Conservation (phyloP, 2,888 invertebrate species). For the Euplexia lucipara region DNA sequence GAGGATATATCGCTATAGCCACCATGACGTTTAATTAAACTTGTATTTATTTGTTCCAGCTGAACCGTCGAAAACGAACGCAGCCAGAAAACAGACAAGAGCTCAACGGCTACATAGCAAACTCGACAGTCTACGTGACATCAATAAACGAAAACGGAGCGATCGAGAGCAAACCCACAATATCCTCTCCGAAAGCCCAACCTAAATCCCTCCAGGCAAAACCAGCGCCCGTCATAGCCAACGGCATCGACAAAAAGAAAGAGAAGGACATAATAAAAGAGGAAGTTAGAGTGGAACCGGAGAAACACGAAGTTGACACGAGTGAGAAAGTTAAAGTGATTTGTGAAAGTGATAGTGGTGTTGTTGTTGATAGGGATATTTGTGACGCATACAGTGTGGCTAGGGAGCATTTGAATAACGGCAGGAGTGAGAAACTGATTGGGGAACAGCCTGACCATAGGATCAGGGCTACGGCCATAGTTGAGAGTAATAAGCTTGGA, state of each 20-base stretch:
- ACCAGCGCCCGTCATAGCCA: constrained; percentile 86
- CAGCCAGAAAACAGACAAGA: constrained; percentile 91
- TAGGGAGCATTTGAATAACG: constrained; percentile 91
- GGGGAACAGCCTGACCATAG: constrained; percentile 92
- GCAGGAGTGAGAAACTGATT: constrained; percentile 94
- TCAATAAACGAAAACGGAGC: constrained; percentile 92
- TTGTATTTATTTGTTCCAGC: constrained; percentile 83
- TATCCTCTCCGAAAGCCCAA: constrained; percentile 86
- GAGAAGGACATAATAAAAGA: constrained; percentile 71
- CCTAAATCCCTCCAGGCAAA: constrained; percentile 87
- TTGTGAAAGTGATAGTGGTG: constrained; percentile 78
- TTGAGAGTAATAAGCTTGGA: constrained; percentile 91
- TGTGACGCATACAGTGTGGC: constrained; percentile 86
- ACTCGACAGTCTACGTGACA: constrained; percentile 96
- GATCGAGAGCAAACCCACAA: constrained; percentile 86
- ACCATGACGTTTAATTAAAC: neutral
- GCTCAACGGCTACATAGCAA: constrained; percentile 95
- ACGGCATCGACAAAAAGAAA: constrained; percentile 81
- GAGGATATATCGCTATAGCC: too few relatives aligned
- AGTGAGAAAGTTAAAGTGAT: constrained; percentile 82
- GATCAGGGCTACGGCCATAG: constrained; percentile 91
- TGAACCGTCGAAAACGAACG: constrained; percentile 91
- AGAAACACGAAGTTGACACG: constrained; percentile 85
- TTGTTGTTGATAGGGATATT: constrained; percentile 85
- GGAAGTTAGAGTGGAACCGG: constrained; percentile 79